Conservation (phyloP, 2,888 invertebrate species). For the Nymphalis urticae region DNA sequence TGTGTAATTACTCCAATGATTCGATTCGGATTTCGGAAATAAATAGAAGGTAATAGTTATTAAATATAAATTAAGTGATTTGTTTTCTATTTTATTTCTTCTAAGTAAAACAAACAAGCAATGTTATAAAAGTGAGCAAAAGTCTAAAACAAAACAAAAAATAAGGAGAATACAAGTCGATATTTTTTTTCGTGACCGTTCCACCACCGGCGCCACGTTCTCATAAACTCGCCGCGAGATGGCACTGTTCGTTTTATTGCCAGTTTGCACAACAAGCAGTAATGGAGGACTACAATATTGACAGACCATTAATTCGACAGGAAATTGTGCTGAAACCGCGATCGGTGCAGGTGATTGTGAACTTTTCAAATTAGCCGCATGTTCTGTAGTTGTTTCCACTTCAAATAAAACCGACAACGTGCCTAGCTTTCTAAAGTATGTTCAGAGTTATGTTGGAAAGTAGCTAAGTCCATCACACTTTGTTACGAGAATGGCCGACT, state of each 20-base stretch:
- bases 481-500: background rate
- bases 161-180: slow-evolving; percentile 15
- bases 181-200: slow-evolving; percentile 19
- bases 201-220: slow-evolving; percentile 53
- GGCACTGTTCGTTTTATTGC: slow-evolving; percentile 71
- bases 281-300: slow-evolving; percentile 79
- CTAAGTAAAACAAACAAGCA: background rate
- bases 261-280: slow-evolving; percentile 74
- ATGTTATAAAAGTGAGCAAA: background rate
- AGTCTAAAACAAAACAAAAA: background rate
- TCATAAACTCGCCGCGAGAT: slow-evolving; percentile 71
- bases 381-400: slow-evolving; percentile 69
- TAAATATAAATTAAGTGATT: too few relatives aligned
- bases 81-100: too few relatives aligned
- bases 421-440: slow-evolving; percentile 49
- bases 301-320: slow-evolving; percentile 81
- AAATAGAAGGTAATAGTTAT: too few relatives aligned
- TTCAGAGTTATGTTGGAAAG: background rate
- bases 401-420: slow-evolving; percentile 54
- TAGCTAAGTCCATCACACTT: background rate
- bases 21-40: too few relatives aligned
- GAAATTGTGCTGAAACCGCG: slow-evolving; percentile 78
- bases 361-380: slow-evolving; percentile 80
- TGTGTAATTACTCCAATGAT: too few relatives aligned
- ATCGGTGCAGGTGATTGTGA: slow-evolving; percentile 76